phyloP scores from a whole-genome alignment of 2,888 invertebrate species.

The Resseliella maxima region DNA sequence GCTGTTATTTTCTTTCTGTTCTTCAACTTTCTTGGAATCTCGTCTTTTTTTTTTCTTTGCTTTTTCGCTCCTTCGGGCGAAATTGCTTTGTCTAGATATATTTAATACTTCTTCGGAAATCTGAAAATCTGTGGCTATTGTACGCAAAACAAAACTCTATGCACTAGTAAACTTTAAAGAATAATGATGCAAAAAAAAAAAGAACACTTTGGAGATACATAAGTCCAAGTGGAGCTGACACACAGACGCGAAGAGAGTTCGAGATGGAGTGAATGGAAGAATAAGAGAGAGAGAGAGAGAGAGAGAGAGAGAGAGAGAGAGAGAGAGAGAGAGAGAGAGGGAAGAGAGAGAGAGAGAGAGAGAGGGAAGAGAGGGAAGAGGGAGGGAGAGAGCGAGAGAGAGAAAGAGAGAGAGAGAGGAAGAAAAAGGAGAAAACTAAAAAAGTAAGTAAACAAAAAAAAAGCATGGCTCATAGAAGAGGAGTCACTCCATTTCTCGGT shows the following conservation, averaged over 20 bases:
- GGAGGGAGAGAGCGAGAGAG: background rate
- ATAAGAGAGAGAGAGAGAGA: background rate
- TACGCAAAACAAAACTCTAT: constrained; percentile 31
- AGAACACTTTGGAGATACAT: background rate
- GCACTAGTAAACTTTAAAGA: background rate
- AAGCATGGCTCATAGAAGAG: background rate
- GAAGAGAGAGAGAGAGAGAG: background rate
- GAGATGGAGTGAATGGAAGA: too few species aligned
- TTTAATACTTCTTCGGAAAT: background rate
- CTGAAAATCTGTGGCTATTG: constrained; percentile 32
- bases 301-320: background rate
- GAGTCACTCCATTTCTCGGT: background rate
- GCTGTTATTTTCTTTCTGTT: background rate
- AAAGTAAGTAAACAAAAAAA: background rate
- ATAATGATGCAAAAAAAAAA: constrained; percentile 33
- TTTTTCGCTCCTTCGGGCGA: background rate
- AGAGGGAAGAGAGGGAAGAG: background rate
- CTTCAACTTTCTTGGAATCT: background rate
- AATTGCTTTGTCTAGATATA: constrained; percentile 25
- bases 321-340: background rate
- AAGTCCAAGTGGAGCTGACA: constrained; percentile 5
- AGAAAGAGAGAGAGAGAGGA: background rate
- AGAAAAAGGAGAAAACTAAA: background rate
- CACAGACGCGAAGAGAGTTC: background rate
- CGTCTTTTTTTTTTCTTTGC: background rate